Conservation (phyloP, 2,888 invertebrate species). For the Dryococelus australis region DNA sequence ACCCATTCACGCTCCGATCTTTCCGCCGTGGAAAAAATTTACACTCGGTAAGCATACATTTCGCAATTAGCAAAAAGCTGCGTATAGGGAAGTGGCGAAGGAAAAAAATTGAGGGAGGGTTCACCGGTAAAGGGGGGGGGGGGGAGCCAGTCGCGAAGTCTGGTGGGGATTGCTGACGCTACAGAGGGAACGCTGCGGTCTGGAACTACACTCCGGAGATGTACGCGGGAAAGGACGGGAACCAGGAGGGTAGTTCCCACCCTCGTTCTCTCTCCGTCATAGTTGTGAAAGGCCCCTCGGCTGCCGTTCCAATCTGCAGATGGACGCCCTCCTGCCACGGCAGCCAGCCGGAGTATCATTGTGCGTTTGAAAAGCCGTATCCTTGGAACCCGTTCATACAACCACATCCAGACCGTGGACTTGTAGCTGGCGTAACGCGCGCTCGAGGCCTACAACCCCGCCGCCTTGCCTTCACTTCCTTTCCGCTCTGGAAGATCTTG, state of each 20-base stretch:
- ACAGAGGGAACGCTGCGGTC: background rate
- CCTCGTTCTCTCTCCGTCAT: background rate
- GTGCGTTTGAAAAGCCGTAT: background rate
- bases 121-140: too few species aligned
- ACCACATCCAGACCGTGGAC: background rate
- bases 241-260: background rate
- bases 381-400: background rate
- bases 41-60: background rate
- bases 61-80: background rate
- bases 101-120: background rate
- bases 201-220: background rate
- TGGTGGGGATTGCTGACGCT: too few species aligned
- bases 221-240: background rate
- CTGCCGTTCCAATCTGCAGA: conserved; percentile 1
- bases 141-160: too few species aligned
- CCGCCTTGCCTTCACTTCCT: background rate
- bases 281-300: background rate
- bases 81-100: background rate
- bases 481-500: background rate
- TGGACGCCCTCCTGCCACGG: background rate
- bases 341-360: background rate
- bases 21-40: background rate
- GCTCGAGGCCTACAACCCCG: too few species aligned
- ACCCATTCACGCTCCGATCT: background rate
- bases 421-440: background rate